Evolutionary conservation across 1,140 invertebrate species (phyloP), one percentile per base, ranked within the genome.

Genomic region (Berghia stephanieae): DNA sequence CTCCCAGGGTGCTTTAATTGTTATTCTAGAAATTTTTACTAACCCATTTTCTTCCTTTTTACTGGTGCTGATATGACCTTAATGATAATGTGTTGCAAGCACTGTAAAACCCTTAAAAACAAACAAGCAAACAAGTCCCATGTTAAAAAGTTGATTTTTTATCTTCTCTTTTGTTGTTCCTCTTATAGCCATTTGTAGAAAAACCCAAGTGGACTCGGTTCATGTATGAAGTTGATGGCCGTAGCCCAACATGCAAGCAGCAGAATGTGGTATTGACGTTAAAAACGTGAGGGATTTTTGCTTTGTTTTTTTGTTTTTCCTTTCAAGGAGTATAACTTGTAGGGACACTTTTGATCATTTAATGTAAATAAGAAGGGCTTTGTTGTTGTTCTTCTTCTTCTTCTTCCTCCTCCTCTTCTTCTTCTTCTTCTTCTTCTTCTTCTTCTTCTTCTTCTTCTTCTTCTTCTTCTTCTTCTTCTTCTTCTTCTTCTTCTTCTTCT

Each of bases 151-250:
- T 16, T 55, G 44, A 43, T 36, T 36, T 21, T 40, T 49, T 71
- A 44, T 60, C 67, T 74, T 52, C 36, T 3, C 4, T 55, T 42
- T 34, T 71, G 10, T 75, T 63, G 36, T 66, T 60, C 76, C 66
- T 38, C 57, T 74, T 78, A 3, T 73, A 85, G 86, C 73, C 80
- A 16, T 77, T 77, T 46, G 85, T 88, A 3, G 83, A 81, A 46
- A 86, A 84, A 60, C 86, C 86, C 1, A 82, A 81, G 75, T 78
- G 75, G 16, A 83, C 81, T 0, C 79, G 80, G 60, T 85, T 86
- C 67, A 74, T 79, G 5, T 86, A 88, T 72, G 67, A 83, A 13
- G 72, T 88, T 52, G 82, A 84, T 24, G 36, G 76, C 0, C 71
- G 43, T 31, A 78, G 66, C 18, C 67, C 84, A 4, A 80, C 75